Conservation (phyloP, 2,113 vertebrate species). For the Capreolus pygargus region DNA sequence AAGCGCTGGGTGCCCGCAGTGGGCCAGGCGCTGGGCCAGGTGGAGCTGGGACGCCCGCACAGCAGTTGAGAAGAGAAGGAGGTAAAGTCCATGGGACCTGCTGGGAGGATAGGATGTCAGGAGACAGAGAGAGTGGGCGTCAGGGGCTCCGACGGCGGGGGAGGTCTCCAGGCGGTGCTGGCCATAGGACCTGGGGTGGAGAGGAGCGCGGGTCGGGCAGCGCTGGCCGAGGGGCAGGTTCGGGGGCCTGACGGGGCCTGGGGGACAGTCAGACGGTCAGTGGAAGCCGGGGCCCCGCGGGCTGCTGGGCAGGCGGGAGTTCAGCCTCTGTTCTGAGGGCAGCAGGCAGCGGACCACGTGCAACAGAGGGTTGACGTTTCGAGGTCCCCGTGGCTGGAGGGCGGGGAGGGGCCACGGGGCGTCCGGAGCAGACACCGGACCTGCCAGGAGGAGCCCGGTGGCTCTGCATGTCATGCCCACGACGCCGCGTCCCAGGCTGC, state of each 20-base stretch:
- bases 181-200: background rate
- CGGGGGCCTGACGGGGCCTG: rapidly evolving
- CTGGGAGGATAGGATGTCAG: rapidly evolving
- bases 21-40: background rate
- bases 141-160: background rate
- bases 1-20: rapidly evolving
- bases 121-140: background rate
- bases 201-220: rapidly evolving
- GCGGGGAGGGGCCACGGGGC: background rate
- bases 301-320: background rate
- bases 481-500: background rate
- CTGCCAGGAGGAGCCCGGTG: background rate
- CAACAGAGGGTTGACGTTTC: background rate
- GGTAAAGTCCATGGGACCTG: rapidly evolving
- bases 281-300: background rate
- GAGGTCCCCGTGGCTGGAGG: background rate
- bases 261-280: background rate
- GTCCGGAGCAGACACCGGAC: background rate
- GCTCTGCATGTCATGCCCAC: background rate
- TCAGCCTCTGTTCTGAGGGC: background rate
- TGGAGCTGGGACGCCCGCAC: background rate
- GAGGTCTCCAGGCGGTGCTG: background rate
- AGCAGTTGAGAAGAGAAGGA: background rate
- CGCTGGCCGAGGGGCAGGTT: background rate
- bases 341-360: background rate